These are phyloP conservation scores for Ischnus inquisitorius DNA, from an alignment of 2,888 invertebrate genomes.

Conservation along the genomic window DNA sequence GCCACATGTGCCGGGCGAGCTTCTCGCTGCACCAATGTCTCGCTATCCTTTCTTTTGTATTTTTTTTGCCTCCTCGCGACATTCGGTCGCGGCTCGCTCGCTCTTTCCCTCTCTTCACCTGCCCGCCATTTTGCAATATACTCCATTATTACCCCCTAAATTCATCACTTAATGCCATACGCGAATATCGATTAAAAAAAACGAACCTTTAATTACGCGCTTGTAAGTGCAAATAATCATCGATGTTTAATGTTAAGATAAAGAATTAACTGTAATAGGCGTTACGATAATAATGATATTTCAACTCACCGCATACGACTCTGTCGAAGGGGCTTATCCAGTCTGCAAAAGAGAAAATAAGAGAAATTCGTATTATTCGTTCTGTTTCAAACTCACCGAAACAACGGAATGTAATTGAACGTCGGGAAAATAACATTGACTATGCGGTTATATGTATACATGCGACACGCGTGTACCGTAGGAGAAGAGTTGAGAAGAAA, in stretches of 20 bases:
- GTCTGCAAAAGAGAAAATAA: constrained; percentile 89
- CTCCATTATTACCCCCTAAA: constrained; percentile 55
- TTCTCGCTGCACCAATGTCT: constrained; percentile 55
- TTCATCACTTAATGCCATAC: constrained; percentile 57
- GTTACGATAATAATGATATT: constrained; percentile 64
- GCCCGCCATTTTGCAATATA: constrained; percentile 61
- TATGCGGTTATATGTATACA: constrained; percentile 43
- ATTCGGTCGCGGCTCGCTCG: constrained; percentile 49
- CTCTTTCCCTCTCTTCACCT: constrained; percentile 39
- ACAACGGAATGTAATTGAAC: constrained; percentile 63
- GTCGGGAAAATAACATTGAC: constrained; percentile 63
- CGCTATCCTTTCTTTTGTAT: constrained; percentile 60
- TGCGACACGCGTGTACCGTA: constrained; percentile 11
- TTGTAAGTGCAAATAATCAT: constrained; percentile 46
- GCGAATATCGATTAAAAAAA: constrained; percentile 28
- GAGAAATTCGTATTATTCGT: constrained; percentile 66
- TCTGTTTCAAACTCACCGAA: constrained; percentile 54
- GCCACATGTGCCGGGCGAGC: constrained; percentile 73
- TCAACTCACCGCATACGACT: constrained; percentile 97
- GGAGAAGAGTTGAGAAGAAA: neutral
- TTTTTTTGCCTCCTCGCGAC: constrained; percentile 33
- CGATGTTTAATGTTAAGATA: constrained; percentile 50
- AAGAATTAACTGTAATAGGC: constrained; percentile 44
- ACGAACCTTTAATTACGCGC: constrained; percentile 26
- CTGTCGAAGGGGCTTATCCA: constrained; percentile 98